Base-by-base conservation (phyloP, 2,888 invertebrate genomes). In the Dermolepida albohirtum region DNA sequence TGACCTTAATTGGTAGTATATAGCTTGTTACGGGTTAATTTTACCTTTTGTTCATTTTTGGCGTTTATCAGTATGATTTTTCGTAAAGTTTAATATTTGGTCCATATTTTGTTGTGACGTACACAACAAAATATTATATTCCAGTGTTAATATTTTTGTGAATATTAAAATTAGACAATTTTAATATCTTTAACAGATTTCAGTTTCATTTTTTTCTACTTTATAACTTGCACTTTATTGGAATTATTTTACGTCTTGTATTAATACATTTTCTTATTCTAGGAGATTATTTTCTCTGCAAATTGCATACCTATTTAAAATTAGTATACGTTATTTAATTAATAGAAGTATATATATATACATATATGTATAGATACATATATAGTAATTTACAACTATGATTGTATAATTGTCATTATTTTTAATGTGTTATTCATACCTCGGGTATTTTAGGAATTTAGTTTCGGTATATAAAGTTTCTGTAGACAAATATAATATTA, bases 261-360 rank as follows among this genome's bases (percentile, higher is more conserved):
- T n/a, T n/a, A n/a, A n/a, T n/a, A n/a, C n/a, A n/a, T n/a, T n/a
- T n/a, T n/a, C n/a, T n/a, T n/a, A n/a, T n/a, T n/a, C n/a, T n/a
- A n/a, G n/a, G n/a, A n/a, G n/a, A 27, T 51, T 51, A 34, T 47
- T 51, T 51, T 34, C 34, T 8, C 12, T 34, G 34, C 34, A 34
- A 34, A 8, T 34, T 34, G 34, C 34, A 34, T 34, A 6, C 14
- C 34, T 59, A 59, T 47, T 59, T 16, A 29, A 34, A 49, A 49
- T 59, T 47, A 29, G 59, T 59, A 59, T 59, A 59, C 59, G 59
- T 59, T 59, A 59, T 59, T 59, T 59, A 59, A 47, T 22, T 11
- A 27, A 14, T 54, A 39, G 16, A 54, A 54, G 2, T 40, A 11
- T 34, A 34, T 34, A 34, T 34, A n/a, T n/a, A n/a, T n/a, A n/a